A percentile compares a stretch with the other conserved stretches of the same genome.
Evolutionary conservation across 2,113 vertebrate genomes (phyloP).

Genomic region (human (Homo sapiens)): GRCh38 chr9:83680501-83681000

Average conservation of each 20-base stretch:
- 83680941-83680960: background rate
- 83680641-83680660: background rate
- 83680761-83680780: background rate
- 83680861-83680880: background rate
- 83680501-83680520: background rate
- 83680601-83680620: background rate
- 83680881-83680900: background rate
- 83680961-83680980: background rate
- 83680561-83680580: background rate
- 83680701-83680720: background rate
- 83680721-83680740: background rate
- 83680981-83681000: background rate
- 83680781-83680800: background rate
- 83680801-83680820: background rate
- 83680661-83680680: background rate
- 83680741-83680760: background rate
- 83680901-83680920: background rate
- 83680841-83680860: background rate
- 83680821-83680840: background rate
- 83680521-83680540: background rate
- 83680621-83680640: background rate
- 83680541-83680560: background rate
- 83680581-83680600: background rate
- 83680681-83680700: background rate
- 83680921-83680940: background rate